These are phyloP conservation scores for Lemur catta DNA, from an alignment of 2,797 vertebrate genomes.

Conservation along the genomic window DNA sequence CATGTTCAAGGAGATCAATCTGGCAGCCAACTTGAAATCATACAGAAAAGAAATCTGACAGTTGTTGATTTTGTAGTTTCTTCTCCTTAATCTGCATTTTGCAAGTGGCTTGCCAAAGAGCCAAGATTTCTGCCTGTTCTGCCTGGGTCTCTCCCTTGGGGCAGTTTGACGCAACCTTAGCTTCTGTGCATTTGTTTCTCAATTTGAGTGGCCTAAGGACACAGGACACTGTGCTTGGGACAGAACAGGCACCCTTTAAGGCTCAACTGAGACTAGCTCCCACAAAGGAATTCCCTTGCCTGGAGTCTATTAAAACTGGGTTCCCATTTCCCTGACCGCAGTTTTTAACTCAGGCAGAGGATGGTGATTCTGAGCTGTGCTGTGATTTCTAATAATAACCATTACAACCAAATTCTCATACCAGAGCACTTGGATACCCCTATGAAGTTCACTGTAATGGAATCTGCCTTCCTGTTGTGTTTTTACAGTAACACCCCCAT, in stretches of 20 bases:
- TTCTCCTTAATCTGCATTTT: slow-evolving; percentile 56
- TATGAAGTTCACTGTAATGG: slow-evolving; percentile 17
- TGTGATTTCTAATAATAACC: slow-evolving; percentile 31
- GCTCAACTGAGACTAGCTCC: background rate
- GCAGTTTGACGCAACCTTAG: slow-evolving; percentile 14
- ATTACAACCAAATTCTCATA: background rate
- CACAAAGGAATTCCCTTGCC: background rate
- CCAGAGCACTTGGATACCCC: background rate
- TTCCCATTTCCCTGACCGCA: background rate
- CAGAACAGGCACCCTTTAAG: background rate
- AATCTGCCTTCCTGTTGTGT: slow-evolving; percentile 57
- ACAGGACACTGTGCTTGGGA: background rate
- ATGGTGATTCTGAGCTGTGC: background rate
- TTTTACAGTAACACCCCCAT: background rate
- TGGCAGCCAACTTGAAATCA: slow-evolving; percentile 67
- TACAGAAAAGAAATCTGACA: slow-evolving; percentile 61
- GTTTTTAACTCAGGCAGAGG: background rate
- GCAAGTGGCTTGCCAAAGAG: slow-evolving; percentile 46
- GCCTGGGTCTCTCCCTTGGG: slow-evolving; percentile 27
- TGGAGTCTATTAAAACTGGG: slow-evolving; percentile 1
- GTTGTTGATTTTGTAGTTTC: slow-evolving; percentile 69
- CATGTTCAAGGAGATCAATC: slow-evolving; percentile 54
- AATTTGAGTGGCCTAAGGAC: background rate
- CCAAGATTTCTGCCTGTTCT: slow-evolving; percentile 44
- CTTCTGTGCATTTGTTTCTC: slow-evolving; percentile 57